Evolutionary conservation across 2,113 vertebrate genomes (phyloP).

Genomic region (Lophochroa leadbeateri): DNA sequence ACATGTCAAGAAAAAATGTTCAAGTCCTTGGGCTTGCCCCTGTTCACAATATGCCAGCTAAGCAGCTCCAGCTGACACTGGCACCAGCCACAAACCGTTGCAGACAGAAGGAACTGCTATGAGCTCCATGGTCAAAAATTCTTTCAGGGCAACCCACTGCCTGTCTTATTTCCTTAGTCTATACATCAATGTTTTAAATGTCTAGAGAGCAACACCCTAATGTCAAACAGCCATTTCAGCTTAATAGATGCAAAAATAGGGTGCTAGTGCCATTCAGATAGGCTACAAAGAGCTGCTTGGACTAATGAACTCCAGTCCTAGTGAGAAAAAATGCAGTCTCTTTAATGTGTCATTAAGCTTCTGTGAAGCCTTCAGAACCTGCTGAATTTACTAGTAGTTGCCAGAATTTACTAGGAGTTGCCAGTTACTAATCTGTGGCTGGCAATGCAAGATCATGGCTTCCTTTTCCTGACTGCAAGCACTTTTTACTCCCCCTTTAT

Average conservation of each 20-base stretch:
- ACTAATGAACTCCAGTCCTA: not conserved
- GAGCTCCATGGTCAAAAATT: not conserved
- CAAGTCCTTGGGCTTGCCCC: not conserved
- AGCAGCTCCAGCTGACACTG: not conserved
- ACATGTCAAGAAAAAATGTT: not conserved
- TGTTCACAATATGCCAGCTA: rapidly evolving
- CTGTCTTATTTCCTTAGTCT: not conserved
- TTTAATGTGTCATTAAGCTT: not conserved
- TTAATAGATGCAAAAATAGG: not conserved
- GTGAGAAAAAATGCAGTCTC: not conserved
- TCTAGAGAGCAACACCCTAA: not conserved
- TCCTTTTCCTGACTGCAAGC: not conserved
- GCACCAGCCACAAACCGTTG: not conserved
- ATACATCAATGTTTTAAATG: not conserved
- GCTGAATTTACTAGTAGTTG: not conserved
- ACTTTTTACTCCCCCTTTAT: not conserved
- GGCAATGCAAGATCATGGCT: not conserved
- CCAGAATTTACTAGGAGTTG: not conserved
- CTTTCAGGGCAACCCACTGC: not conserved
- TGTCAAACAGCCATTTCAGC: not conserved
- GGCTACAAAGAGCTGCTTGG: not conserved
- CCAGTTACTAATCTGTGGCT: not conserved
- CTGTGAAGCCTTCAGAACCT: not conserved
- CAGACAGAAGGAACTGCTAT: not conserved
- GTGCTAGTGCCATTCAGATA: not conserved